phyloP scores from a whole-genome alignment of 53 echinoderm and acorn worm genomes.

The Echinometra lucunter region DNA sequence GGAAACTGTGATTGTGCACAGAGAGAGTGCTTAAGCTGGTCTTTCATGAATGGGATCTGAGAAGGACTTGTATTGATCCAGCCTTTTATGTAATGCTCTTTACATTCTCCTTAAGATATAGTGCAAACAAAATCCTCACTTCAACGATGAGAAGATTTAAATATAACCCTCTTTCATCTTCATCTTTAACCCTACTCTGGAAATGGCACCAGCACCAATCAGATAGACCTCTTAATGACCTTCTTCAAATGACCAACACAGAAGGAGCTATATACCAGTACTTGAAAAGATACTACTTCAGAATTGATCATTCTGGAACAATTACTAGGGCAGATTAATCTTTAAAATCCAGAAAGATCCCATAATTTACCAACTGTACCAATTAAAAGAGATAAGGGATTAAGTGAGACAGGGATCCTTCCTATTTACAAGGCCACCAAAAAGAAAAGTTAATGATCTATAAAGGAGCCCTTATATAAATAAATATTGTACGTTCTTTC shows the following conservation, averaged over 20 bases:
- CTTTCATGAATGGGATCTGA: slow-evolving; percentile 22
- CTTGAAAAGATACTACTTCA: no score
- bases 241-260: neutral
- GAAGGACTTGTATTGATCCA: slow-evolving; percentile 50
- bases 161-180: slow-evolving; percentile 38
- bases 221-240: slow-evolving; percentile 8
- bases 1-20: slow-evolving; percentile 36
- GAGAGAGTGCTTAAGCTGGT: slow-evolving; percentile 25
- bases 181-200: neutral
- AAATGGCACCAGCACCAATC: neutral
- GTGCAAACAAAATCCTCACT: neutral
- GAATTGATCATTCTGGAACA: no score
- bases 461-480: no score
- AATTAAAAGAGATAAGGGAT: no score
- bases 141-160: slow-evolving; percentile 53
- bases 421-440: no score
- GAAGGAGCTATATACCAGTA: neutral
- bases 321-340: no score
- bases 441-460: no score
- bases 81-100: neutral
- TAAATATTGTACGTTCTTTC: no score
- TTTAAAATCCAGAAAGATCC: no score
- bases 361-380: no score
- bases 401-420: no score
- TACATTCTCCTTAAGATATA: neutral